These are phyloP conservation scores for Furnarius figulus DNA, from an alignment of 2,113 vertebrate species.

Conservation along the genomic window DNA sequence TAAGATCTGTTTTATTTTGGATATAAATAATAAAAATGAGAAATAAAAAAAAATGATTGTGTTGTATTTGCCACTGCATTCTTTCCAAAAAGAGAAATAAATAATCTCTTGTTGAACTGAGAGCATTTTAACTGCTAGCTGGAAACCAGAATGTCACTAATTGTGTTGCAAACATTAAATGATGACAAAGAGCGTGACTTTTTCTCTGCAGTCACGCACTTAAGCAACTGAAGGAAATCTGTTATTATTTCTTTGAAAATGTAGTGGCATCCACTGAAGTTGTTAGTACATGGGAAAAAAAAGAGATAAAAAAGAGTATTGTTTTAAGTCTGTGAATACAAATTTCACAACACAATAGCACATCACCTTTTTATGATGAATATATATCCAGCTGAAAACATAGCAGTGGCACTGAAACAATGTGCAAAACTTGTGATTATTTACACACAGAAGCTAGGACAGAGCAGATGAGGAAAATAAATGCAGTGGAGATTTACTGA, in stretches of 20 bases:
- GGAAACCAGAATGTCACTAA: conserved; percentile 10
- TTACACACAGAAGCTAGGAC: neutral
- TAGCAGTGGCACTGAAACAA: neutral
- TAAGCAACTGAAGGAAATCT: neutral
- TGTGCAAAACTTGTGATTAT: neutral
- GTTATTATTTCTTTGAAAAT: neutral
- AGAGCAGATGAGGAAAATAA: neutral
- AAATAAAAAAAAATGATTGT: neutral
- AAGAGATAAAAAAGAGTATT: neutral
- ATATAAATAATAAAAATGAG: neutral
- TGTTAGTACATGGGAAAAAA: neutral
- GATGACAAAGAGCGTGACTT: neutral
- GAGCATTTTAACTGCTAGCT: conserved; percentile 3
- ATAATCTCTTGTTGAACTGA: neutral
- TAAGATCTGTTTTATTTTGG: neutral
- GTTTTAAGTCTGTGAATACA: neutral
- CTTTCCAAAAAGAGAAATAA: neutral
- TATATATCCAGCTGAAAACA: neutral
- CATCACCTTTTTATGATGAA: neutral
- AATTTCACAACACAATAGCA: neutral
- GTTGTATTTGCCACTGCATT: neutral
- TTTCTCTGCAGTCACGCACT: neutral
- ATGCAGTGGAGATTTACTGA: neutral
- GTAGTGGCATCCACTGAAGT: neutral
- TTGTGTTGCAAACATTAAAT: neutral